Conservation (phyloP, 2,888 invertebrate genomes). For the Oscheius myriophilus region DNA sequence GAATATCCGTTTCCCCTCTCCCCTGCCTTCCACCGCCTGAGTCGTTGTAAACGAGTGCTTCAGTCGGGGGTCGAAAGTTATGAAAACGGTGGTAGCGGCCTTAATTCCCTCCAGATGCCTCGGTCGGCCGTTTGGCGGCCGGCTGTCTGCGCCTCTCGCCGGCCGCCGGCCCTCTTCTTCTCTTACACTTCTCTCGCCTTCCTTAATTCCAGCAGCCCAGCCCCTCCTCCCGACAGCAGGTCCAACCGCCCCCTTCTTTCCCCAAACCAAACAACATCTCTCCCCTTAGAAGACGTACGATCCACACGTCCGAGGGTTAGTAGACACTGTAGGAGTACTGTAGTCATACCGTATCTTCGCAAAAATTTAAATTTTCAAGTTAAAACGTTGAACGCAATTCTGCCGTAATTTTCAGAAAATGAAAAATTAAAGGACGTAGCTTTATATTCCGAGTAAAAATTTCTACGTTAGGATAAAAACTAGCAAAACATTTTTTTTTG, state of each 20-base stretch:
- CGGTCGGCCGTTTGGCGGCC: slow-evolving; percentile 7
- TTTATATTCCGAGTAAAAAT: too few relatives aligned
- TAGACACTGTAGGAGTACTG: neutral
- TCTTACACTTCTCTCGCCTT: slow-evolving; percentile 30
- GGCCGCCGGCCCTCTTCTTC: slow-evolving; percentile 17
- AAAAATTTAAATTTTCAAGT: neutral
- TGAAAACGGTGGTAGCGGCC: slow-evolving; percentile 19
- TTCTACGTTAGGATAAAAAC: too few relatives aligned
- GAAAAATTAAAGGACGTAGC: too few relatives aligned
- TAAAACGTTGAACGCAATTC: too few relatives aligned
- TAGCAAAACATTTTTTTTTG: too few relatives aligned
- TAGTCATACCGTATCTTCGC: neutral
- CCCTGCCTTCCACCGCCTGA: neutral
- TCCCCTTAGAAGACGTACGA: neutral
- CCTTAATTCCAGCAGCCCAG: slow-evolving; percentile 25
- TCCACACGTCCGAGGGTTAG: slow-evolving; percentile 1
- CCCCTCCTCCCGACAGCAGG: slow-evolving; percentile 18
- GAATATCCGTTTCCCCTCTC: too few relatives aligned
- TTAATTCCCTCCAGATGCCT: slow-evolving; percentile 25
- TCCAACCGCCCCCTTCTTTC: slow-evolving; percentile 1
- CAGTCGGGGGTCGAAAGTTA: neutral
- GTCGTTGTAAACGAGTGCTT: neutral
- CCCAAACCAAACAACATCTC: neutral
- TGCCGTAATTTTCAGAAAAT: too few relatives aligned
- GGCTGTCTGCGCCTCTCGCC: slow-evolving; percentile 18